These are phyloP conservation scores for Drosophila azteca DNA, from an alignment of 1,140 invertebrate species.

Conservation along the genomic window DNA sequence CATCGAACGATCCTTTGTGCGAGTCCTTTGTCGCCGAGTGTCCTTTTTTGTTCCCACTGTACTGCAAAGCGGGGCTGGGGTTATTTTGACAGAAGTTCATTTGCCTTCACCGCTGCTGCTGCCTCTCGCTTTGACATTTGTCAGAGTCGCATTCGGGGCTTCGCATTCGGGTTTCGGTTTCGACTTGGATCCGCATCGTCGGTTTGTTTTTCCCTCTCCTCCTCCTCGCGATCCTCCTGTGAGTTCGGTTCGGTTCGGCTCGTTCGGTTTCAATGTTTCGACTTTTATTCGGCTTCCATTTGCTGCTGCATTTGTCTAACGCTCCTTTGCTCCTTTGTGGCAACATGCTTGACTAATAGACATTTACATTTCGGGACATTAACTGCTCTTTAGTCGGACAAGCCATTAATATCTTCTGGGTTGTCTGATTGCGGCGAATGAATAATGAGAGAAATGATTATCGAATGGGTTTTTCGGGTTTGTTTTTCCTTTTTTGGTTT, in stretches of 20 bases:
- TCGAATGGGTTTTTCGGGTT: conserved; percentile 1
- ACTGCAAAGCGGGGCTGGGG: conserved; percentile 58
- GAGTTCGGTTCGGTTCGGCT: conserved; percentile 13
- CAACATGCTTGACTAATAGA: conserved; percentile 60
- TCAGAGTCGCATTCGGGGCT: conserved; percentile 32
- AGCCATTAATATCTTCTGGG: conserved; percentile 55
- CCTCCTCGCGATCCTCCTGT: no score
- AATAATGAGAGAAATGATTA: conserved; percentile 13
- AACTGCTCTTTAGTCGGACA: conserved; percentile 53
- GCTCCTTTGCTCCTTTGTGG: conserved; percentile 33
- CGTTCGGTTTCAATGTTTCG: conserved; percentile 56
- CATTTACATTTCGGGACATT: conserved; percentile 47
- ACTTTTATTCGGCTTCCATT: conserved; percentile 70
- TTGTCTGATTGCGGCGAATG: conserved; percentile 23
- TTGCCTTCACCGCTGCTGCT: conserved; percentile 61
- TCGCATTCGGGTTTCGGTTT: conserved; percentile 16
- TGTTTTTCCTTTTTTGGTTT: neutral
- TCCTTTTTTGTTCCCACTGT: conserved; percentile 36
- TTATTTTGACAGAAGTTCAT: conserved; percentile 82
- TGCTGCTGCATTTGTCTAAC: conserved; percentile 42
- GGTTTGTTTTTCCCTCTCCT: conserved; percentile 22
- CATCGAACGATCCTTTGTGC: conserved; percentile 71
- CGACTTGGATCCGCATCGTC: neutral
- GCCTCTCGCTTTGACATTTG: conserved; percentile 49
- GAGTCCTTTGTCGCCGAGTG: conserved; percentile 51